Conservation (phyloP, 2,888 invertebrate species). For the Tortrix viridana region DNA sequence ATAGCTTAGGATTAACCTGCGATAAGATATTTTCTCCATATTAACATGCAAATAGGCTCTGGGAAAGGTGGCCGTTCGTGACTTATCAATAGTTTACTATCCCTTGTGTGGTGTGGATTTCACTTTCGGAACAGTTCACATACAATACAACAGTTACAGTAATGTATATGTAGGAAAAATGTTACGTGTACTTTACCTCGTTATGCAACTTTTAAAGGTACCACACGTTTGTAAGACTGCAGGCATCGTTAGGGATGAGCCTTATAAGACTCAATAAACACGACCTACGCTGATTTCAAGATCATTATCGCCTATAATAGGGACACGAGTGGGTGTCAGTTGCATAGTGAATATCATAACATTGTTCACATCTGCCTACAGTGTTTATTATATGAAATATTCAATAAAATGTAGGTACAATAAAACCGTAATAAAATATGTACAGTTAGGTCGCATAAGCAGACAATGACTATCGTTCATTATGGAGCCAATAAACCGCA, state of each 20-base stretch:
- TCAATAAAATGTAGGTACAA: constrained; percentile 55
- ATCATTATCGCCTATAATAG: constrained; percentile 71
- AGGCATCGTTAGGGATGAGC: constrained; percentile 50
- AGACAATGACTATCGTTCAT: constrained; percentile 72
- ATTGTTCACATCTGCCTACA: constrained; percentile 42
- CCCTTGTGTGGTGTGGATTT: constrained; percentile 12
- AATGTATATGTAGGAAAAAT: constrained; percentile 2
- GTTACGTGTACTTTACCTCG: constrained; percentile 32
- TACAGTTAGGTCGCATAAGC: constrained; percentile 66
- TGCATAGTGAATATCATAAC: constrained; percentile 75
- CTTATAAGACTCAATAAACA: constrained; percentile 65
- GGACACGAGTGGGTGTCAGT: constrained; percentile 62
- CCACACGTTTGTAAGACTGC: constrained; percentile 38
- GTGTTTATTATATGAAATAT: constrained; percentile 15
- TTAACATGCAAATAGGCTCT: constrained; percentile 31
- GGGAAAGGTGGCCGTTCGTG: constrained; percentile 31
- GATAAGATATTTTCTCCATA: constrained; percentile 33
- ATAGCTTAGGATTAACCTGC: constrained; percentile 24
- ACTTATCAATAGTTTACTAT: constrained; percentile 32
- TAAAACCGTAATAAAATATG: constrained; percentile 63
- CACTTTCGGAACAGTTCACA: constrained; percentile 22
- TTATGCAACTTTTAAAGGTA: constrained; percentile 45
- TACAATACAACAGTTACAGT: constrained; percentile 10
- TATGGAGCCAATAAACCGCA: constrained; percentile 66
- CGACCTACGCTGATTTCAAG: constrained; percentile 76